phyloP scores from a whole-genome alignment of 2,113 vertebrate species.

The Strix aluco region DNA sequence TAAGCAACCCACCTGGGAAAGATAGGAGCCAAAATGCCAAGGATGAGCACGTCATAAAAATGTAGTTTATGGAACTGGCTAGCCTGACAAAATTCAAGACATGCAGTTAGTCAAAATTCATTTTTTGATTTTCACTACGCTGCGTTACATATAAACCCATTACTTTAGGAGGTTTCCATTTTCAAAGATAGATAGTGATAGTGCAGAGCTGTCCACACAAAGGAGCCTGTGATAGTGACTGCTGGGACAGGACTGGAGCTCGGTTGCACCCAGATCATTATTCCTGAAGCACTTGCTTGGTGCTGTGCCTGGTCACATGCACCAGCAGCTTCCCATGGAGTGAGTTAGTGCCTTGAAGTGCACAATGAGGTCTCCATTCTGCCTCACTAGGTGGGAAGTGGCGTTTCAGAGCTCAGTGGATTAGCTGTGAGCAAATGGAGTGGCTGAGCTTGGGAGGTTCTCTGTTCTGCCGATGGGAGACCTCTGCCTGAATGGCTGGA shows the following conservation, averaged over 20 bases:
- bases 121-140: neutral
- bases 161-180: slow-evolving; percentile 35
- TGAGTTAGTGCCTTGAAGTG: neutral
- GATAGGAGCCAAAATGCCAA: slow-evolving; percentile 40
- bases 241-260: neutral
- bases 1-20: slow-evolving; percentile 56
- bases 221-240: neutral
- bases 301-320: neutral
- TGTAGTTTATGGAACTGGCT: neutral
- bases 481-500: neutral
- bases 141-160: neutral
- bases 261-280: accelerated
- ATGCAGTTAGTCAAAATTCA: slow-evolving; percentile 11
- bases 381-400: neutral
- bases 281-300: neutral
- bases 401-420: neutral
- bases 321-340: neutral
- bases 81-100: neutral
- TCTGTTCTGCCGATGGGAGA: neutral
- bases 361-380: neutral
- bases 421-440: neutral
- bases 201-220: neutral
- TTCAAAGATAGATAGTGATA: neutral
- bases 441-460: neutral
- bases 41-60: neutral